Evolutionary conservation across 2,888 invertebrate genomes (phyloP), one percentile per base, ranked within the genome.

Genomic region (Desoria tigrina): DNA sequence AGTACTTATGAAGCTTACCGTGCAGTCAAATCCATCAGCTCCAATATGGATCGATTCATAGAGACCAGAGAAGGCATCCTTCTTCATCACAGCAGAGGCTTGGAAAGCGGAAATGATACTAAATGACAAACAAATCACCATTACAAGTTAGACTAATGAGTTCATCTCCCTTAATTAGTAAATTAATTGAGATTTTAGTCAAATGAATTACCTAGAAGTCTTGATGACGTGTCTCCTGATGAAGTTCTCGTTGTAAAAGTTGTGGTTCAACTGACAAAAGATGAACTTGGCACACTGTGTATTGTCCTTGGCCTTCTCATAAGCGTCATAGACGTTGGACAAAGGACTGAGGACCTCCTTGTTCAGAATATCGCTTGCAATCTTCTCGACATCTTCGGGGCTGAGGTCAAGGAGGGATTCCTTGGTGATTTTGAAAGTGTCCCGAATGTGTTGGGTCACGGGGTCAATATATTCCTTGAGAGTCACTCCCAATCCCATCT

Each of bases 61-160:
- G 14, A 75, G 51, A 39, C 63, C 57, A 4, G 73, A 72, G 50
- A 75, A 75, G 6, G 72, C 73, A 45, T 74, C 72, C 56, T 68
- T 66, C 45, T 72, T 71, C 68, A 72, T 72, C 1, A 57, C 57
- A n/a, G 67, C 67, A 0, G 72, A 71, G 18, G 71, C 71, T 61
- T 75, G 75, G 71, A 75, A 75, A 1, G 75, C 75, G 4, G 73
- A 72, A 32, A 73, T 69, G 61, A 75, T 72, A 66, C 72, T 70
- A 27, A 18, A 49, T 58, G 21, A 39, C 42, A 23, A 21, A n/a
- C 39, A 63, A 59, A 39, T 39, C 9, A 39, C n/a, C n/a, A n/a
- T n/a, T n/a, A n/a, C n/a, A n/a, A n/a, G n/a, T n/a, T n/a, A n/a
- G n/a, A n/a, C 11, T 42, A 11, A 42, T 42, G 16, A 11, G 16